phyloP scores from a whole-genome alignment of 2,888 invertebrate genomes.

The Heliothis peltigera region DNA sequence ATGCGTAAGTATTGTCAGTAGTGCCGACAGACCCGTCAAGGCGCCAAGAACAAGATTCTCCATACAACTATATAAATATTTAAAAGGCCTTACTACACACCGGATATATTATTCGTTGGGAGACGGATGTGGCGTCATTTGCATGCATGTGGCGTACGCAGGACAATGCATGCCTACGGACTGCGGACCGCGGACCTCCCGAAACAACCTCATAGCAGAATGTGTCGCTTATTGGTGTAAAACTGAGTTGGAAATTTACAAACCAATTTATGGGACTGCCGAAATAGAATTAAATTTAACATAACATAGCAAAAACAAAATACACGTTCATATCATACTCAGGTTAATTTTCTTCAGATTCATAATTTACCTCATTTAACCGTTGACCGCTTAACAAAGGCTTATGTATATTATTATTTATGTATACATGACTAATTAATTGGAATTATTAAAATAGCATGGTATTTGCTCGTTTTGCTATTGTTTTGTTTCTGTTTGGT shows the following conservation, averaged over 20 bases:
- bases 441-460: conserved; percentile 19
- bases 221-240: conserved; percentile 42
- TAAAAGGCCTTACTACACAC: conserved; percentile 68
- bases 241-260: conserved; percentile 26
- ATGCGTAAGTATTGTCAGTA: conserved; percentile 28
- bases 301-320: too few relatives aligned
- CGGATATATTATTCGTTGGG: conserved; percentile 82
- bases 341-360: neutral
- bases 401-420: too few relatives aligned
- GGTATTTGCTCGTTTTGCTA: conserved; percentile 6
- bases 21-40: conserved; percentile 10
- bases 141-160: conserved; percentile 78
- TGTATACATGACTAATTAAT: conserved; percentile 10
- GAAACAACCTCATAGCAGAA: conserved; percentile 53
- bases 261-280: neutral
- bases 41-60: conserved; percentile 44
- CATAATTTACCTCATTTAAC: neutral
- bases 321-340: too few relatives aligned
- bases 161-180: conserved; percentile 60
- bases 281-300: neutral
- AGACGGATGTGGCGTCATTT: conserved; percentile 85
- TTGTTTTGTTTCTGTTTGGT: conserved; percentile 4
- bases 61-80: conserved; percentile 49
- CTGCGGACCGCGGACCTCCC: conserved; percentile 43
- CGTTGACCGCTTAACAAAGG: conserved; percentile 9